phyloP scores from a whole-genome alignment of 2,113 vertebrate species.

The Cynopterus brachyotis region DNA sequence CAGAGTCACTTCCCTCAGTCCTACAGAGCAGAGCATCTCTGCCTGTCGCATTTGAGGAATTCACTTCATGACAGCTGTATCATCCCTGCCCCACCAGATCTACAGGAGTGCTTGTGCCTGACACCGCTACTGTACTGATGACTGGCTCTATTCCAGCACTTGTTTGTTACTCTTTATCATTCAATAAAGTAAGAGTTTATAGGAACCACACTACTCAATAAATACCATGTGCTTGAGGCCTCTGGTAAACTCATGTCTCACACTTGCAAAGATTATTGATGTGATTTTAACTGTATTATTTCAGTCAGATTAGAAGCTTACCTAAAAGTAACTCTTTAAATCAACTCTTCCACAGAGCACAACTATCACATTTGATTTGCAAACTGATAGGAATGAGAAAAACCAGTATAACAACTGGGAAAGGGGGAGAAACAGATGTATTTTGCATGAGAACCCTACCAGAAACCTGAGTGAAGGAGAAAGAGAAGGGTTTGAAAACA shows the following conservation, averaged over 20 bases:
- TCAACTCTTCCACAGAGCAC: neutral
- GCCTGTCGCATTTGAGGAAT: neutral
- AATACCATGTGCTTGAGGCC: neutral
- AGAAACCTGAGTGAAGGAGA: no score
- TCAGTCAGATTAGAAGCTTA: neutral
- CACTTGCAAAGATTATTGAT: neutral
- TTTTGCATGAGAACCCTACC: no score
- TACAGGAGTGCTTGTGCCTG: neutral
- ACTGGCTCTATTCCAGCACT: neutral
- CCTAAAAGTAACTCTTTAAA: neutral
- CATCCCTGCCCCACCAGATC: neutral
- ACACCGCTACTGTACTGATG: neutral
- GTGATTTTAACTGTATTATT: neutral
- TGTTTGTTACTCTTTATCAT: neutral
- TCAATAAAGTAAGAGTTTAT: neutral
- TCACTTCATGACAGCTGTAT: neutral
- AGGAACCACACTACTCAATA: neutral
- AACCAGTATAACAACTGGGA: neutral
- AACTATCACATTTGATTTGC: neutral
- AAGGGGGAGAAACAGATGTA: no score
- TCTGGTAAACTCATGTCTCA: neutral
- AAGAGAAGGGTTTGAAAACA: no score
- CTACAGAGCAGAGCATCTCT: neutral
- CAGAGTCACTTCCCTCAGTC: neutral
- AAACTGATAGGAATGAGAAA: neutral